phyloP scores from a whole-genome alignment of 64 coral and sea anemone species.

The Porites lutea region DNA sequence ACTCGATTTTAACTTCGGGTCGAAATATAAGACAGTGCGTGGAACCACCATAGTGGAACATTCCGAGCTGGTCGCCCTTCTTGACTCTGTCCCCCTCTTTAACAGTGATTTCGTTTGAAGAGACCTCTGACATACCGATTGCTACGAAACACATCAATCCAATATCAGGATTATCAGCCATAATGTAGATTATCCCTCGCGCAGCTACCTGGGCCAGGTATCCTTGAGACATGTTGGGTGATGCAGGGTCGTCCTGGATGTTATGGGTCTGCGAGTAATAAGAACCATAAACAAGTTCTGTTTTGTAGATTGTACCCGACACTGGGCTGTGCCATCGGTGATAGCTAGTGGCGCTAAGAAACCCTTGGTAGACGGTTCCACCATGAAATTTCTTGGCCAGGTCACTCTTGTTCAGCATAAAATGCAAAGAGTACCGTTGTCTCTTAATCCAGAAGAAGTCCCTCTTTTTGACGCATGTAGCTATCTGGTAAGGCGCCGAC shows the following conservation, averaged over 20 bases:
- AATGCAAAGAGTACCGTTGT: constrained; percentile 78
- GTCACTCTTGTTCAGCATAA: constrained; percentile 73
- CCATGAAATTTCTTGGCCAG: constrained; percentile 75
- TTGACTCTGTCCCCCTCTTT: constrained; percentile 60
- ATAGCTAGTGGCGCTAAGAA: constrained; percentile 80
- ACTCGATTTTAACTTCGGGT: constrained; percentile 59
- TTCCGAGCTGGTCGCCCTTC: constrained; percentile 87
- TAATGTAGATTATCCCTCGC: constrained; percentile 78
- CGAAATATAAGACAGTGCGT: constrained; percentile 84
- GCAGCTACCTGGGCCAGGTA: constrained; percentile 83
- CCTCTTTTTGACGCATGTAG: constrained; percentile 21
- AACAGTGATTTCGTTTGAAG: constrained; percentile 79
- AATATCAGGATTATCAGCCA: constrained; percentile 83
- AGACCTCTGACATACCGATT: constrained; percentile 85
- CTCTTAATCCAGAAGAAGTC: constrained; percentile 75
- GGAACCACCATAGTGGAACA: constrained; percentile 88
- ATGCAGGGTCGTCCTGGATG: constrained; percentile 55
- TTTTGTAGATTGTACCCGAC: constrained; percentile 65
- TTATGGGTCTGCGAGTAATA: constrained; percentile 71
- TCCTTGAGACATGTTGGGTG: constrained; percentile 69
- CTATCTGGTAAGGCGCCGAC: constrained; percentile 75
- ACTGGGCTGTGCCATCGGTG: constrained; percentile 95
- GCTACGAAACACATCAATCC: constrained; percentile 91
- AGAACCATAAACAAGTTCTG: constrained; percentile 78
- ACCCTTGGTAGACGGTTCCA: constrained; percentile 89